A percentile compares a stretch with the other conserved stretches of the same genome.
phyloP scores from a whole-genome alignment of 2,113 vertebrate species.

The Clarias gariepinus region DNA sequence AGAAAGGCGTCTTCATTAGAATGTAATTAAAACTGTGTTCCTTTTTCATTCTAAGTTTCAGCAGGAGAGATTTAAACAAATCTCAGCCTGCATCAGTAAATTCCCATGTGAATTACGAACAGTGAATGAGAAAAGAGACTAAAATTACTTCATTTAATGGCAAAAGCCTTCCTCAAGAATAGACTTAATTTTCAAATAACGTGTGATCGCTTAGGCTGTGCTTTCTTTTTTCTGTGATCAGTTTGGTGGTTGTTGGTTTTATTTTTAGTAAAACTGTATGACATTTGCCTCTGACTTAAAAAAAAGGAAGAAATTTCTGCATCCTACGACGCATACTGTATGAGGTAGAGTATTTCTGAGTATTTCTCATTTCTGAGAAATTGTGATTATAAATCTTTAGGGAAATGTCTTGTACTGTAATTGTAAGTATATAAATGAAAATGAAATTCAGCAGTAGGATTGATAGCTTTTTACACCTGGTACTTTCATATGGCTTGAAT shows the following conservation, averaged over 20 bases:
- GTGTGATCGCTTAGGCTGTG: background rate
- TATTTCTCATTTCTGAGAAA: background rate
- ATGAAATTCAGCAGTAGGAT: background rate
- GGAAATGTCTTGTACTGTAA: background rate
- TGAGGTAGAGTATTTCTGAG: background rate
- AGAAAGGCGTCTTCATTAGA: slow-evolving; percentile 40
- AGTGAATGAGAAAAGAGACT: background rate
- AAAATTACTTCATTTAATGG: slow-evolving; percentile 7
- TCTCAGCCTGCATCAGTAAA: slow-evolving; percentile 25
- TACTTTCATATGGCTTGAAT: background rate
- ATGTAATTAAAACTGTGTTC: slow-evolving; percentile 44
- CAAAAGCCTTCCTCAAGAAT: background rate
- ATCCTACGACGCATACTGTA: background rate
- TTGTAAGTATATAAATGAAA: background rate
- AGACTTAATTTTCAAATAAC: background rate
- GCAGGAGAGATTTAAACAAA: slow-evolving; percentile 40
- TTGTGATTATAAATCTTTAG: background rate
- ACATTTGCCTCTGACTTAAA: background rate
- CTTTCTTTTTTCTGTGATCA: background rate
- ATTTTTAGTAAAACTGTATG: background rate
- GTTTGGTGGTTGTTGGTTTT: background rate
- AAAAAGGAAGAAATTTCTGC: background rate
- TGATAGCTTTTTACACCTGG: background rate
- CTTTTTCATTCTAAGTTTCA: slow-evolving; percentile 26
- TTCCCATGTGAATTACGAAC: slow-evolving; percentile 21